A percentile compares a stretch with the other conserved stretches of the same genome.
Evolutionary conservation across 2,888 invertebrate species (phyloP).

Genomic region (Tipula helvola): DNA sequence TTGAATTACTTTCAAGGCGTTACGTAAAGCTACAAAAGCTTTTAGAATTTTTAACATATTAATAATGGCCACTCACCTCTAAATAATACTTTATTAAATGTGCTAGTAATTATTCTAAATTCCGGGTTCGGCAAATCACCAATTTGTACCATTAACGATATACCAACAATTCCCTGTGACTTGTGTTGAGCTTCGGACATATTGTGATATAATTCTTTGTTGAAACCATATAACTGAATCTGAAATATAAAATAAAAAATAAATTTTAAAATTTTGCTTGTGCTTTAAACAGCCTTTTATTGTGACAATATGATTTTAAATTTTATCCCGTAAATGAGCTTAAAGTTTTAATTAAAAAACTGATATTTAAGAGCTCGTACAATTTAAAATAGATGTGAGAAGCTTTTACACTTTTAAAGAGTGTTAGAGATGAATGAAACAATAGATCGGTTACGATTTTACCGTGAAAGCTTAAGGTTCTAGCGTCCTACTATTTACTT

Average conservation of each 20-base stretch:
- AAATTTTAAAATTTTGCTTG: background rate
- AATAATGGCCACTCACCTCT: conserved; percentile 50
- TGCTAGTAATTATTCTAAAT: conserved; percentile 72
- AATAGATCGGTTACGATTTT: no score
- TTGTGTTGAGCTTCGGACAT: conserved; percentile 93
- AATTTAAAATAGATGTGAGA: no score
- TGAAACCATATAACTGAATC: conserved; percentile 95
- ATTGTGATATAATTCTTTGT: conserved; percentile 92
- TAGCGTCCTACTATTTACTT: no score
- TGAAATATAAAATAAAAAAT: conserved; percentile 35
- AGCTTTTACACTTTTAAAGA: no score
- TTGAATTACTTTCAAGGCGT: background rate
- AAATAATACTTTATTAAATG: conserved; percentile 73
- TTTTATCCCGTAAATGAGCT: no score
- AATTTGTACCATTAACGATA: conserved; percentile 89
- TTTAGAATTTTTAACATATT: conserved; percentile 4
- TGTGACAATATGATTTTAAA: no score
- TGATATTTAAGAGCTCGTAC: no score
- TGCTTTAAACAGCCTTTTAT: background rate
- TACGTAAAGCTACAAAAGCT: background rate
- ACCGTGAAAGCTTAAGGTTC: no score
- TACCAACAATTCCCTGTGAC: conserved; percentile 91
- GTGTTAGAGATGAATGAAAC: no score
- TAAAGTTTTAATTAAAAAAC: no score
- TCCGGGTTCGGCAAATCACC: conserved; percentile 79